Evolutionary conservation across 2,797 vertebrate species (phyloP).

Genomic region (Tamandua tetradactyla): DNA sequence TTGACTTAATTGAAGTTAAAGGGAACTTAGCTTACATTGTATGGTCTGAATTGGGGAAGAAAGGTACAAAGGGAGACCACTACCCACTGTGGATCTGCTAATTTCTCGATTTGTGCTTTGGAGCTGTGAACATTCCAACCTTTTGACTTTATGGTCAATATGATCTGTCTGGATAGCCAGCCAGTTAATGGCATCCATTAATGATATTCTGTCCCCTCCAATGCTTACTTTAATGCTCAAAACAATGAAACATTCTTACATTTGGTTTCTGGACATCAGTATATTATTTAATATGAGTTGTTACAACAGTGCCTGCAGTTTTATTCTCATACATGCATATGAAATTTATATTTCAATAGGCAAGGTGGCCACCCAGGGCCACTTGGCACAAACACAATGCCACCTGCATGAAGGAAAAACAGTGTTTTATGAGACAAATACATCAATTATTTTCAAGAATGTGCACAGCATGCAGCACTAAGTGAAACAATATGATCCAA

Average conservation of each 20-base stretch:
- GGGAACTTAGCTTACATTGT: neutral
- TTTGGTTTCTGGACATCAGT: neutral
- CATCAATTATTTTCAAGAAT: conserved; percentile 55
- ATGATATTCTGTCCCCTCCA: neutral
- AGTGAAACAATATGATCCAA: conserved; percentile 59
- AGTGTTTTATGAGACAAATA: conserved; percentile 66
- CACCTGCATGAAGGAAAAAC: conserved; percentile 56
- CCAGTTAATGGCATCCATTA: neutral
- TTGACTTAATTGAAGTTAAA: neutral
- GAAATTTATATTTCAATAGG: conserved; percentile 60
- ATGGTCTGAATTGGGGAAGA: neutral
- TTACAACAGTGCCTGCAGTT: conserved; percentile 47
- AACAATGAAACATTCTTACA: conserved; percentile 19
- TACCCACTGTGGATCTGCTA: neutral
- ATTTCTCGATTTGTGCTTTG: neutral
- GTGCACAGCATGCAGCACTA: neutral
- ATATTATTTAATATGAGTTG: conserved; percentile 44
- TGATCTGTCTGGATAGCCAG: neutral
- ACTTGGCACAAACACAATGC: conserved; percentile 46
- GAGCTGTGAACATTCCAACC: neutral
- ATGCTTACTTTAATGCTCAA: neutral
- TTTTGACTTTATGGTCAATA: neutral
- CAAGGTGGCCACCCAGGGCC: conserved; percentile 43
- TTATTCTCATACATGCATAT: neutral
- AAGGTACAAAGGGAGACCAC: neutral